Evolutionary conservation across 1,140 invertebrate genomes (phyloP).

Genomic region (Micrasema minimum): DNA sequence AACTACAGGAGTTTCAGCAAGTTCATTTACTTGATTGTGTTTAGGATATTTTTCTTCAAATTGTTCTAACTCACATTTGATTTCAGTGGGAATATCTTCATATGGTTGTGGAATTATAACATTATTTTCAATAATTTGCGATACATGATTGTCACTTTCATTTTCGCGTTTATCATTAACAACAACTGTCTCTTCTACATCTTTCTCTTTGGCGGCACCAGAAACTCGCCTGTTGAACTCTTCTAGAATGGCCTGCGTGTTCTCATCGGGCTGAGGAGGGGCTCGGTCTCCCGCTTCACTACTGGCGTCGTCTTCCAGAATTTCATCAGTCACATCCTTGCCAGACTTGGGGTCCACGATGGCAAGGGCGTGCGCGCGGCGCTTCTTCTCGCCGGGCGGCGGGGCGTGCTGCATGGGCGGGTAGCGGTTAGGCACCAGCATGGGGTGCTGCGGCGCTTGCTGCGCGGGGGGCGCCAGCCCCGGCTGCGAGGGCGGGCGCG

Average conservation of each 20-base stretch:
- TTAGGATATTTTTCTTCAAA: slow-evolving; percentile 21
- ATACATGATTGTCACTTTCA: slow-evolving; percentile 15
- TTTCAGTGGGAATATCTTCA: slow-evolving; percentile 8
- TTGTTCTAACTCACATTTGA: slow-evolving; percentile 2
- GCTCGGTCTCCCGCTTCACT: slow-evolving; percentile 5
- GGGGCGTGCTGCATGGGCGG: slow-evolving; percentile 11
- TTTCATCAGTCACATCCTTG: slow-evolving; percentile 43
- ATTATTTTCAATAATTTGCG: slow-evolving; percentile 18
- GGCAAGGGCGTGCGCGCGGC: slow-evolving; percentile 35
- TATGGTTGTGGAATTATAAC: not conserved
- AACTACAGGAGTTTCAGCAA: slow-evolving; percentile 47
- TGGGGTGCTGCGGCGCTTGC: slow-evolving; percentile 7
- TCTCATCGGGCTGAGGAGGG: slow-evolving; percentile 23
- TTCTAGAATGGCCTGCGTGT: slow-evolving; percentile 34
- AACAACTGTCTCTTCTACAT: not conserved
- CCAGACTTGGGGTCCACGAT: slow-evolving; percentile 46
- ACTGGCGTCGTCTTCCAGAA: slow-evolving; percentile 22
- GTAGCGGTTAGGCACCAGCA: slow-evolving; percentile 19
- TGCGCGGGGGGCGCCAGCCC: slow-evolving; percentile 3
- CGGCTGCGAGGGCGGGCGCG: slow-evolving; percentile 9
- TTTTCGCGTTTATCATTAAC: not conserved
- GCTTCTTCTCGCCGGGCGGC: slow-evolving; percentile 20
- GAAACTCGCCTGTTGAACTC: slow-evolving; percentile 42
- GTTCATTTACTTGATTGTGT: slow-evolving; percentile 29
- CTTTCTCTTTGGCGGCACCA: slow-evolving; percentile 33